Conservation (phyloP, 2,797 vertebrate genomes). For the Hippopotamyrus pictus region DNA sequence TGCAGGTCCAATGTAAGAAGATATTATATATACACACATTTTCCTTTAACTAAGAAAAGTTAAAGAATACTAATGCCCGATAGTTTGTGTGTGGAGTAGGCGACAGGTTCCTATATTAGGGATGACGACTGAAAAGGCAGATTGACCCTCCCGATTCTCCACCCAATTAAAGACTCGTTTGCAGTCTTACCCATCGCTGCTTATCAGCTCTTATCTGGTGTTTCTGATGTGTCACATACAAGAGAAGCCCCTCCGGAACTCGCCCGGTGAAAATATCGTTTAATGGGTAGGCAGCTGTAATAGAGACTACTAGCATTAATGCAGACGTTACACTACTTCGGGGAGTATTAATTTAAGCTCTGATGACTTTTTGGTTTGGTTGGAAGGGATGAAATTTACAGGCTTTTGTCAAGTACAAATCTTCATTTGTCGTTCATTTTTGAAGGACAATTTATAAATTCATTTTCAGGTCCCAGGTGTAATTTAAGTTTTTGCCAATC, state of each 20-base stretch:
- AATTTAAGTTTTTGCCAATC: conserved; percentile 21
- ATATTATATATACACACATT: background rate
- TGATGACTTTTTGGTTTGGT: background rate
- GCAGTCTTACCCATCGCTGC: background rate
- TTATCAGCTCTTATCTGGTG: background rate
- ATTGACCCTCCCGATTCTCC: background rate
- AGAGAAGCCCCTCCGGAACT: background rate
- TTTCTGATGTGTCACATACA: background rate
- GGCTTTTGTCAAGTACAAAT: conserved; percentile 37
- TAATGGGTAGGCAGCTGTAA: background rate
- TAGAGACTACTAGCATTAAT: background rate
- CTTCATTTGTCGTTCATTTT: conserved; percentile 34
- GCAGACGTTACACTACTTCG: background rate
- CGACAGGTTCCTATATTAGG: conserved; percentile 69
- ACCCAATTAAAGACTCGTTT: background rate
- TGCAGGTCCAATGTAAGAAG: conserved; percentile 1
- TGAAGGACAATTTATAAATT: background rate
- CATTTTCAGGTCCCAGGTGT: background rate
- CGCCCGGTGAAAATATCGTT: background rate
- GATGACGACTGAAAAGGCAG: conserved; percentile 37
- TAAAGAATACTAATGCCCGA: conserved; percentile 37
- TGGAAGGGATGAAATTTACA: conserved; percentile 33
- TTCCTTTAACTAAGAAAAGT: background rate
- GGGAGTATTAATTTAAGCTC: background rate
- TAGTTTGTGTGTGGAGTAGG: conserved; percentile 84